Conservation (phyloP, 92 coral and sea anemone species). For the Siderastrea siderea region DNA sequence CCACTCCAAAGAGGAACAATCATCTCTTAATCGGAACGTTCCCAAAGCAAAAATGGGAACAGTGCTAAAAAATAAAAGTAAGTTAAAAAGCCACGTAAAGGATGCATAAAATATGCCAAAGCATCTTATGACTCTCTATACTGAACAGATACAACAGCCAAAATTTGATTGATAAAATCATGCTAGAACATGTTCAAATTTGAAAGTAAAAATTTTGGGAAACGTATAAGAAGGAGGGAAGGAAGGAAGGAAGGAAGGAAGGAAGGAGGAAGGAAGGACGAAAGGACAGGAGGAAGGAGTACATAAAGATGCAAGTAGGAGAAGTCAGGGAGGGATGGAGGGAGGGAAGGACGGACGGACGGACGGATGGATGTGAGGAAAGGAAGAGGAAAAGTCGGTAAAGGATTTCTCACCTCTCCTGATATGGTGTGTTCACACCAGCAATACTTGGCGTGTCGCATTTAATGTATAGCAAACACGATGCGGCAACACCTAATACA, state of each 20-base stretch:
- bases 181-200: too few relatives aligned
- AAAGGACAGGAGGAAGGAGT: too few relatives aligned
- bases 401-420: constrained; percentile 48
- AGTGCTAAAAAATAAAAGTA: too few relatives aligned
- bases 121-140: too few relatives aligned
- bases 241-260: background rate
- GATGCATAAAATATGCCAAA: too few relatives aligned
- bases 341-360: background rate
- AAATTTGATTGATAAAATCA: too few relatives aligned
- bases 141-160: too few relatives aligned
- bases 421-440: constrained; percentile 72
- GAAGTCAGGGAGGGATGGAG: background rate
- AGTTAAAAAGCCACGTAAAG: too few relatives aligned
- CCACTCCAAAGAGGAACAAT: too few relatives aligned
- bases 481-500: constrained; percentile 47
- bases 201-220: too few relatives aligned
- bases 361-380: background rate
- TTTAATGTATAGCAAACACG: constrained; percentile 58
- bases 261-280: background rate
- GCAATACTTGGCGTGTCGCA: constrained; percentile 75
- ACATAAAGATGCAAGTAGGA: background rate
- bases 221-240: background rate
- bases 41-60: too few relatives aligned
- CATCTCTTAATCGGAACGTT: too few relatives aligned
- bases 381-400: background rate